Percentiles rank a stretch among this genome's conserved stretches.
Conservation (phyloP, 2,888 invertebrate genomes). For the Desoria tigrina region DNA sequence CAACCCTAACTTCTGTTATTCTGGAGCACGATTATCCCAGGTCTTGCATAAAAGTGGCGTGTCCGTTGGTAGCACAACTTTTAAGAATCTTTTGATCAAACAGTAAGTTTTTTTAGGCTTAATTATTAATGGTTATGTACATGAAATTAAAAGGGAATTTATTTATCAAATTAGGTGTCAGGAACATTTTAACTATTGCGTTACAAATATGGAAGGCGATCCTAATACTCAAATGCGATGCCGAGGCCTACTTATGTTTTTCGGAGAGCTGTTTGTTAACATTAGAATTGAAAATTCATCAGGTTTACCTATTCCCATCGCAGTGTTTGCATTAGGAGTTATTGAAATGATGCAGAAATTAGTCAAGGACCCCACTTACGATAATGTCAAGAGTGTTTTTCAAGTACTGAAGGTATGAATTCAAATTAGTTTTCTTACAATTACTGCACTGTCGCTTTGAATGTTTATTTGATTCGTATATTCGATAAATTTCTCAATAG, state of each 20-base stretch:
- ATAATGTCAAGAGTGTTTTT: conserved; percentile 39
- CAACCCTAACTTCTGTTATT: conserved; percentile 48
- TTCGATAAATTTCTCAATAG: too few relatives aligned
- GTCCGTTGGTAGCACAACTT: conserved; percentile 30
- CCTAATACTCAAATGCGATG: conserved; percentile 24
- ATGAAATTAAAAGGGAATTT: too few relatives aligned
- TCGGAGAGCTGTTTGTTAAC: conserved; percentile 48
- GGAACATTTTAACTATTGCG: conserved; percentile 42
- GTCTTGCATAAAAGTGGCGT: conserved; percentile 37
- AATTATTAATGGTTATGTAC: too few relatives aligned
- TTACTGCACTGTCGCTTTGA: background rate
- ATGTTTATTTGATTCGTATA: too few relatives aligned
- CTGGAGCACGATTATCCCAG: conserved; percentile 49
- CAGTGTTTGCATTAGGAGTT: conserved; percentile 43
- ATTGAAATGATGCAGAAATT: conserved; percentile 46
- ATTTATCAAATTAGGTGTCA: too few relatives aligned
- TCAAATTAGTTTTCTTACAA: conserved; percentile 1
- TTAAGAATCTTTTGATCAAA: too few relatives aligned
- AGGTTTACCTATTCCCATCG: conserved; percentile 25
- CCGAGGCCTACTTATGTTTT: conserved; percentile 41
- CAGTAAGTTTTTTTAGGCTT: too few relatives aligned
- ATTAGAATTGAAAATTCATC: conserved; percentile 26
- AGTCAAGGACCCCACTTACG: conserved; percentile 32
- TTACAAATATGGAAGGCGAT: conserved; percentile 30
- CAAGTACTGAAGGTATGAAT: conserved; percentile 42